Evolutionary conservation across 2,888 invertebrate genomes (phyloP).

Genomic region (Chalcosyrphus nemorum): DNA sequence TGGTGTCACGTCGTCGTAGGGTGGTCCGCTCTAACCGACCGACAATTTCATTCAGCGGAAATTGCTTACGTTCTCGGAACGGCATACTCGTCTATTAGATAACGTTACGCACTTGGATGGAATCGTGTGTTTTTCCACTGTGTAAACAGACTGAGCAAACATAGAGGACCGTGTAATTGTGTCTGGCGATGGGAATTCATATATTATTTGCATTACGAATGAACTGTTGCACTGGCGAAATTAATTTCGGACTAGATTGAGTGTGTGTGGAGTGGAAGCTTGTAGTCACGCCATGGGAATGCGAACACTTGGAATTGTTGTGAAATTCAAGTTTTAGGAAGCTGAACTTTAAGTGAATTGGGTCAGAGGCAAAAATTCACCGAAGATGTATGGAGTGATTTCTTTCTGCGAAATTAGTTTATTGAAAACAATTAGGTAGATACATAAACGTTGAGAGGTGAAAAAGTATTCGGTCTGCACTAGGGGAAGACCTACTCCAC

Average conservation of each 20-base stretch:
- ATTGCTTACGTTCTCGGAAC: conserved; percentile 6
- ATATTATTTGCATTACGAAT: neutral
- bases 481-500: no score
- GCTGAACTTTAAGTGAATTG: neutral
- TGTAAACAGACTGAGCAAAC: neutral
- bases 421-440: no score
- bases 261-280: neutral
- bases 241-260: neutral
- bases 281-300: neutral
- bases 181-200: neutral
- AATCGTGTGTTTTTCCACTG: neutral
- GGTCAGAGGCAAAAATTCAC: neutral
- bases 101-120: conserved; percentile 15
- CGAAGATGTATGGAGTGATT: no score
- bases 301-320: neutral
- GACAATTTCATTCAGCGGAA: conserved; percentile 12
- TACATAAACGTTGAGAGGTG: no score
- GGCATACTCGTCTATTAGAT: neutral
- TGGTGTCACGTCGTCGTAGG: conserved; percentile 15
- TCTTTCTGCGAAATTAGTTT: no score
- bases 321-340: neutral
- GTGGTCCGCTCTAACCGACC: neutral
- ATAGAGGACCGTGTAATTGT: neutral
- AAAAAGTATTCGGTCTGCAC: no score
- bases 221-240: neutral